Base-by-base conservation (phyloP, 2,888 invertebrate species). In the Escarpia spicata region DNA sequence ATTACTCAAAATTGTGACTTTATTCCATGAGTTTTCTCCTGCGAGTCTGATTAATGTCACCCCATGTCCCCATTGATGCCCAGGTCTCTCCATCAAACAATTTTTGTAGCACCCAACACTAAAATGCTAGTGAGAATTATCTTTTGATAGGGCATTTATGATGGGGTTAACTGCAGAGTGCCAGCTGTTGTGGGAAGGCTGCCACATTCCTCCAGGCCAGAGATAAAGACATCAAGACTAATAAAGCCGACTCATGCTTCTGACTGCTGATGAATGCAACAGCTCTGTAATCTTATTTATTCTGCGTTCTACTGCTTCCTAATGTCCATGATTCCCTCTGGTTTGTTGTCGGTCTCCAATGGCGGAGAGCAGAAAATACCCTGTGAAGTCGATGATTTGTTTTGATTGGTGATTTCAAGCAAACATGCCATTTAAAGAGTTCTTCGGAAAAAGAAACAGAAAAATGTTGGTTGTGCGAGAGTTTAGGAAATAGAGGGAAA, bases 221-320 rank as follows among this genome's bases (percentile, higher is more conserved):
- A 26, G 75, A 75, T 75, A 75, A 75, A 75, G 75, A 75, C 75
- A 75, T 75, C 75, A 75, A 26, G 75, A 75, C 75, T 75, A 75
- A 75, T 75, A 75, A 75, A 75, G 75, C 75, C 19, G 75, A 6
- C 75, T n/a, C 75, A 6, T 75, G 19, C 3, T n/a, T 75, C 75
- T n/a, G n/a, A 75, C 52, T 75, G 75, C 75, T 75, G 75, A 75
- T 75, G 75, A 75, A 26, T 6, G 75, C 75, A 52, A 52, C 52
- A 75, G 75, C 75, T 75, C 75, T 26, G 75, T 75, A 75, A 75
- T 75, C 75, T 75, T 26, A 75, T 75, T 75, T 75, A 75, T n/a
- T 26, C n/a, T 6, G 26, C 75, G n/a, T 75, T 75, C 75, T 26
- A 3, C 75, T 75, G 75, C 75, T 19, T 75, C 75, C 75, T 75